Conservation (phyloP, 2,888 invertebrate species). For the Fragum fragum region DNA sequence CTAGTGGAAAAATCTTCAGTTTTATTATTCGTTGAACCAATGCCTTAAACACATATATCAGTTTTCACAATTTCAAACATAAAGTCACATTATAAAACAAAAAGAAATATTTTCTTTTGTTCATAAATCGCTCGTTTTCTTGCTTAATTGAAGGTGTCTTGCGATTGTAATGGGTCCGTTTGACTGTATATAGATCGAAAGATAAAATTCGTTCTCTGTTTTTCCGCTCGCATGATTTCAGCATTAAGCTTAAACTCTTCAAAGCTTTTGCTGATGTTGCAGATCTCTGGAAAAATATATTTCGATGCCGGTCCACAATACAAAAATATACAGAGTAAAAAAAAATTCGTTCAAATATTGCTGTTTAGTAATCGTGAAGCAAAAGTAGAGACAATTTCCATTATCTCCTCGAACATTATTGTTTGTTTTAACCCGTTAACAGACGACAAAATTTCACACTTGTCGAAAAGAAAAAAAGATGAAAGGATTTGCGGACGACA, state of each 20-base stretch:
- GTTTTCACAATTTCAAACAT: constrained; percentile 43
- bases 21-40: constrained; percentile 15
- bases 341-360: no score
- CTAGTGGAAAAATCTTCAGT: constrained; percentile 14
- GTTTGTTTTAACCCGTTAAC: no score
- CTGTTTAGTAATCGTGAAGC: no score
- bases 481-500: no score
- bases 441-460: no score
- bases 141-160: constrained; percentile 54
- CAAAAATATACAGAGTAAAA: no score
- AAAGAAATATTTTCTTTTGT: constrained; percentile 63
- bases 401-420: no score
- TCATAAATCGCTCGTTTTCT: constrained; percentile 57
- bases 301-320: no score
- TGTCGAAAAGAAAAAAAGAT: no score
- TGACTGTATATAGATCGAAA: constrained; percentile 27
- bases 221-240: constrained; percentile 25
- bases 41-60: constrained; percentile 37
- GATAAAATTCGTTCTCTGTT: constrained; percentile 28
- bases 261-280: neutral
- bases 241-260: neutral
- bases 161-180: constrained; percentile 26
- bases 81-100: constrained; percentile 62
- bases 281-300: neutral
- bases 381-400: no score